Evolutionary conservation across 2,113 vertebrate species (phyloP), one percentile per base, ranked within the genome.

Genomic region (Dasypus novemcinctus): DNA sequence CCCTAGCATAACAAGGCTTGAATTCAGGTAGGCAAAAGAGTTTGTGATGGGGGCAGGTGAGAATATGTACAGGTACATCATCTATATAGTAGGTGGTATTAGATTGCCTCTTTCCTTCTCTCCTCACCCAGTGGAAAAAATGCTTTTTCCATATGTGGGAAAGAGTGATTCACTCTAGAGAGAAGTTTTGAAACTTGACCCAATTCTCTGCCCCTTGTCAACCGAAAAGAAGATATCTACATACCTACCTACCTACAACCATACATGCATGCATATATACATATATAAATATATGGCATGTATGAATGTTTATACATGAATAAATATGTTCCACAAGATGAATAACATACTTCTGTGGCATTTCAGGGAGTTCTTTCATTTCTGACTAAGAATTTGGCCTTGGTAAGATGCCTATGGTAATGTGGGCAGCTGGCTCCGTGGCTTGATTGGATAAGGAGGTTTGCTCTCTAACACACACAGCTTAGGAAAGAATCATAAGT

Each of bases 401-500:
- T 57, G 75, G 90, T 49, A 9, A 36, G 38, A 93, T 94, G 94
- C 79, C 8, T 0, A 27, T 0, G 12, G 13, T 91, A 64, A 92
- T 61, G 88, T 54, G 89, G 93, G 74, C 80, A 95, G 23, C 61
- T 94, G 36, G 14, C 31, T 92, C 59, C 23, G 64, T 90, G 69
- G 25, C 59, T 33, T 90, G 36, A 68, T 49, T 84, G 81, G 59
- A 54, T 69, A 82, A 92, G 66, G 91, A 96, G 79, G 46, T n/a
- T 95, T 93, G 64, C 61, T 94, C 74, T 66, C 43, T 85, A 92
- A 96, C 74, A 91, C 79, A 52, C 46, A 46, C 82, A 72, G 61
- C 54, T 92, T 95, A 92, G 91, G 89, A 94, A 93, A 93, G 87
- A 92, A 89, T 90, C 46, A 46, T 31, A 71, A 71, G 91, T 76